Conservation (phyloP, 2,888 invertebrate genomes). For the Heliconius charithonia region DNA sequence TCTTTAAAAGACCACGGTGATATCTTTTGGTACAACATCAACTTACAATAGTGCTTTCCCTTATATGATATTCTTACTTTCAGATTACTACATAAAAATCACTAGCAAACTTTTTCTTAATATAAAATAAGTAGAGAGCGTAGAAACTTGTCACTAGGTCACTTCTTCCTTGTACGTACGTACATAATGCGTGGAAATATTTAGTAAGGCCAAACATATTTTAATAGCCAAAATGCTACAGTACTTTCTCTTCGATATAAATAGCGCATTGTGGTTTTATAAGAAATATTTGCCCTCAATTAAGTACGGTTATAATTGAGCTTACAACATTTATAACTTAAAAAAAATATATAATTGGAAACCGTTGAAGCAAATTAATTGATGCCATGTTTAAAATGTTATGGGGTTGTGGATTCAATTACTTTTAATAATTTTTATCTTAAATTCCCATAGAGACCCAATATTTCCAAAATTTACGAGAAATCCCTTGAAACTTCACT, state of each 20-base stretch:
- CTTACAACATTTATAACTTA: neutral
- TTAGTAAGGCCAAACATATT: neutral
- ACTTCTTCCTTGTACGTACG: neutral
- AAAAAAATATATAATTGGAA: constrained; percentile 8
- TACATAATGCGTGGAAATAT: neutral
- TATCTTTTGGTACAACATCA: too few species aligned
- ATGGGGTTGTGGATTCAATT: neutral
- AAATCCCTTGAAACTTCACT: neutral
- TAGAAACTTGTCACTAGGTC: neutral
- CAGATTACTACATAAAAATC: too few species aligned
- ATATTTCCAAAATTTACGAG: neutral
- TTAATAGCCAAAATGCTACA: neutral
- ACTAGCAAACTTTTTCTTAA: too few species aligned
- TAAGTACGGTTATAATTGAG: constrained; percentile 8
- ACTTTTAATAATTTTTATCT: neutral
- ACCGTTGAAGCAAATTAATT: too few species aligned
- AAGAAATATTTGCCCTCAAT: constrained; percentile 14
- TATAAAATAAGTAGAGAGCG: neutral
- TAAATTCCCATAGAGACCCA: too few species aligned
- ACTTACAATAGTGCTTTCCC: neutral
- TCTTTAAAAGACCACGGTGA: too few species aligned
- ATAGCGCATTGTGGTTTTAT: constrained; percentile 1
- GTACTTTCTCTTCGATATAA: constrained; percentile 18
- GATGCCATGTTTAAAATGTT: neutral
- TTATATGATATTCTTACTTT: neutral